Conservation (phyloP, 2,888 invertebrate genomes). For the Orgyia antiqua region DNA sequence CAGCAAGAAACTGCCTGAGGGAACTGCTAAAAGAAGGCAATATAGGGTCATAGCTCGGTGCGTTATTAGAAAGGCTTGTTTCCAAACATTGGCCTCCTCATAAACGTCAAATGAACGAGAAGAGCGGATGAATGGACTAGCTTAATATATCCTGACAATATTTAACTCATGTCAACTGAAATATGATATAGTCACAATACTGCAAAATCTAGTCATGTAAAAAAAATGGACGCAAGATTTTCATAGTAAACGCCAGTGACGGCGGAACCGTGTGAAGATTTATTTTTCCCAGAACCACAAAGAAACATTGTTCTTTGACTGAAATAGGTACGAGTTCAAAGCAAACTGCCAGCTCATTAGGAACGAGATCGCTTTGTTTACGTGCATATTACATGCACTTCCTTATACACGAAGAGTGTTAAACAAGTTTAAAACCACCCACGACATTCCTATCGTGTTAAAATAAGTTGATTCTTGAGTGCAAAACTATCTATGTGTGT, state of each 20-base stretch:
- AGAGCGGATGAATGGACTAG: no score
- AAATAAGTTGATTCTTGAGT: slow-evolving; percentile 19
- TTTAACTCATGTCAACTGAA: no score
- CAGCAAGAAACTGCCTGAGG: no score
- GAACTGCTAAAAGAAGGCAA: no score
- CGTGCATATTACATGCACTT: slow-evolving; percentile 34
- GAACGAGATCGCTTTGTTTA: slow-evolving; percentile 37
- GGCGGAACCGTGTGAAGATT: slow-evolving; percentile 51
- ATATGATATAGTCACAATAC: no score
- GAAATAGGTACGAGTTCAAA: slow-evolving; percentile 62
- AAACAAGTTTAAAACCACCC: slow-evolving; percentile 17
- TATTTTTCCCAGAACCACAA: slow-evolving; percentile 63
- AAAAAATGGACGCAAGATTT: no score
- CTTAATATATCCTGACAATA: no score
- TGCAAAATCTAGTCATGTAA: no score
- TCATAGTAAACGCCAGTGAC: slow-evolving; percentile 57
- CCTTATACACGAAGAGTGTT: slow-evolving; percentile 16
- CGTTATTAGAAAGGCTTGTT: no score
- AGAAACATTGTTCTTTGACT: slow-evolving; percentile 58
- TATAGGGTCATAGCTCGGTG: no score
- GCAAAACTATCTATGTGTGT: slow-evolving; percentile 18
- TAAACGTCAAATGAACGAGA: no score
- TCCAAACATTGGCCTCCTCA: no score
- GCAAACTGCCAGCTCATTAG: slow-evolving; percentile 55
- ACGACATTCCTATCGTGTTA: slow-evolving; percentile 14